A percentile compares a stretch with the other conserved stretches of the same genome.
phyloP scores from a whole-genome alignment of 2,797 vertebrate genomes.

The Pelobates cultripes region DNA sequence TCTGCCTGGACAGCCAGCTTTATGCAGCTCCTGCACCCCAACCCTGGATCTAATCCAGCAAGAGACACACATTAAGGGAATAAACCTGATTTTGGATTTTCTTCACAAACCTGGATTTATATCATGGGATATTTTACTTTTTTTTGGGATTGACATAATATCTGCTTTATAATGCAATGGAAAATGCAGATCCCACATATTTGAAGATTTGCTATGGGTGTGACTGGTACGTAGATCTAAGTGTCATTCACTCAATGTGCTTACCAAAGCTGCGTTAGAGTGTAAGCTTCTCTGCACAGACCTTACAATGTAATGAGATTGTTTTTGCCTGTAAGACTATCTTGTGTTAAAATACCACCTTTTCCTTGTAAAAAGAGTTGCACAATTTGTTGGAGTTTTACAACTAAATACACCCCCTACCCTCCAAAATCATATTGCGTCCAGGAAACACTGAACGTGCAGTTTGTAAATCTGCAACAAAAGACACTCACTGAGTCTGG shows the following conservation, averaged over 20 bases:
- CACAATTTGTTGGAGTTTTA: too few species aligned
- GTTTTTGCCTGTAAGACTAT: too few species aligned
- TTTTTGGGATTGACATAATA: constrained; percentile 1
- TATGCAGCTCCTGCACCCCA: background rate
- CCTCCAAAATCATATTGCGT: too few species aligned
- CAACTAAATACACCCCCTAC: too few species aligned
- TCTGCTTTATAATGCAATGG: constrained; percentile 37
- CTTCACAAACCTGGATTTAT: background rate
- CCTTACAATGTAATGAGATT: background rate
- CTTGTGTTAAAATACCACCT: too few species aligned
- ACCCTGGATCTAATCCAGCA: background rate
- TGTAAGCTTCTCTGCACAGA: too few species aligned
- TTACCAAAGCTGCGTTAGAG: too few species aligned
- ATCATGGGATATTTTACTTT: constrained; percentile 1
- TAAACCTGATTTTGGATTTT: background rate
- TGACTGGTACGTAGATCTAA: constrained; percentile 43
- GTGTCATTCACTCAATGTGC: too few species aligned
- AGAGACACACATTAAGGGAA: background rate
- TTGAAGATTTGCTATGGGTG: constrained; percentile 55
- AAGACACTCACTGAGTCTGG: too few species aligned
- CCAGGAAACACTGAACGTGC: too few species aligned
- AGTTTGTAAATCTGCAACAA: too few species aligned
- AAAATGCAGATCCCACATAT: constrained; percentile 45
- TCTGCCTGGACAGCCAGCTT: constrained; percentile 4
- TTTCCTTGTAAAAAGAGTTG: too few species aligned